Evolutionary conservation across 2,888 invertebrate species (phyloP), one percentile per base, ranked within the genome.

Genomic region (Pyrgus malvae): DNA sequence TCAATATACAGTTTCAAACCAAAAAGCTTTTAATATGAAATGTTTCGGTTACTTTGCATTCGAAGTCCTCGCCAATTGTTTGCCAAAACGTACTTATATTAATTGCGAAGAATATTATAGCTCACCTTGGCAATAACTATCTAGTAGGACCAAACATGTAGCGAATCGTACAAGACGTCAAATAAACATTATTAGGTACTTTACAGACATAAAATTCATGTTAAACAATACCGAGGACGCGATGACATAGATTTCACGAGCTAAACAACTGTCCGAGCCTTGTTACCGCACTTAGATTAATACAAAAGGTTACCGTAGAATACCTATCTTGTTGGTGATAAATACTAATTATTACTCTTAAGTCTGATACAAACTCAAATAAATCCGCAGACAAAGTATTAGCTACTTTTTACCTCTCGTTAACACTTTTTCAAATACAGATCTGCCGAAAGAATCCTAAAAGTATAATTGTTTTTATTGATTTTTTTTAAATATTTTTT

Each of bases 151-250:
- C 25, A 25, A 48, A 48, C 37, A 25, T 48, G 8, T 37, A 37
- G 16, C 48, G 37, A 48, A 48, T 17, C n/a, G 16, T 37, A 37
- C 21, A 44, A 31, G 19, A 40, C 12, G 29, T 38, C 19, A 40
- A 29, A 29, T 29, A 29, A 14, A 46, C 40, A 27, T 48, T 48
- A 46, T 33, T 45, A n/a, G 37, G 9, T 29, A 29, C 9, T 48
- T 19, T 40, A 40, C 29, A 40, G 38, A 48, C 14, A 48, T 38
- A 40, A 48, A 48, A 48, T 38, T 48, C 29, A 29, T 29, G 38
- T 21, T 21, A n/a, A 48, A 48, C 40, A 48, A 48, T 48, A 50
- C 50, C 7, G 33, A 42, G 50, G 41, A 7, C 41, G 33, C 41
- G 33, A 41, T 41, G 49, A 50, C 50, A 42, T 35, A 50, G 42